Conservation (phyloP, 2,888 invertebrate species). For the Diarsia mendica region DNA sequence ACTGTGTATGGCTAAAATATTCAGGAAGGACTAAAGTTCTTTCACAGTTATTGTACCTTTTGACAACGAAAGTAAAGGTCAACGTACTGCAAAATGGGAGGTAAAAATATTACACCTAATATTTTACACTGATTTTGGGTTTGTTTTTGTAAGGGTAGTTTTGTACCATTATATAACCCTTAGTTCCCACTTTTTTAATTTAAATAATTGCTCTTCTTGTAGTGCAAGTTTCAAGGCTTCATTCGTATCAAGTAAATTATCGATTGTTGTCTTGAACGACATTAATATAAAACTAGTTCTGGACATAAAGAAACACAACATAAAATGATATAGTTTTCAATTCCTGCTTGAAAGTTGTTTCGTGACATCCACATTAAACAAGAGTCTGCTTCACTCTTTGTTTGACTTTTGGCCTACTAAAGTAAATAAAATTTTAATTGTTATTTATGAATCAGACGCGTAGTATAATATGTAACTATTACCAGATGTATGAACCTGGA, state of each 20-base stretch:
- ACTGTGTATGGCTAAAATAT: conserved; percentile 16
- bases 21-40: conserved; percentile 7
- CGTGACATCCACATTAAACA: conserved; percentile 14
- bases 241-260: conserved; percentile 7
- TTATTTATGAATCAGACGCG: background rate
- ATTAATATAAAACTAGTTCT: conserved; percentile 2
- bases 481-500: background rate
- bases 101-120: background rate
- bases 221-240: conserved; percentile 15
- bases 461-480: background rate
- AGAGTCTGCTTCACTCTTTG: background rate
- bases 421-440: no score
- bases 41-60: background rate
- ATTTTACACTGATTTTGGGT: background rate
- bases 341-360: conserved; percentile 59
- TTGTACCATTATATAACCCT: background rate
- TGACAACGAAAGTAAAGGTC: no score
- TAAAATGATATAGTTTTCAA: conserved; percentile 4
- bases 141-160: no score
- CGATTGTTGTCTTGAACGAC: conserved; percentile 21
- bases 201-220: background rate
- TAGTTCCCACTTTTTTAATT: background rate
- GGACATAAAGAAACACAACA: background rate
- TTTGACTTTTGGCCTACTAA: background rate
- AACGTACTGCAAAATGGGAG: no score